Evolutionary conservation across 2,888 invertebrate species (phyloP).

Genomic region (Mesodorylaimus sp.): DNA sequence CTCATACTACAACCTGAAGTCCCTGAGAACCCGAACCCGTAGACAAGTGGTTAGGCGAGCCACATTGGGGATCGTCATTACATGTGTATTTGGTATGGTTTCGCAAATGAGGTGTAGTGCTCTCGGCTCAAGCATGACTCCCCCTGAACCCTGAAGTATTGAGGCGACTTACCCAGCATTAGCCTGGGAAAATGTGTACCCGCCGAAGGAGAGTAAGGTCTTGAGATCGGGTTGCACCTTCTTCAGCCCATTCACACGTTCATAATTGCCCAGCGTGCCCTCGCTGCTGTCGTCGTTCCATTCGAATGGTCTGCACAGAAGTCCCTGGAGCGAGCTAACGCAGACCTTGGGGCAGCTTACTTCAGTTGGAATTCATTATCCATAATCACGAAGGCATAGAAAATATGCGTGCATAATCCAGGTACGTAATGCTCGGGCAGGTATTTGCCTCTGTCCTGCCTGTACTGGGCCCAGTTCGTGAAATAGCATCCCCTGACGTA

Average conservation of each 20-base stretch:
- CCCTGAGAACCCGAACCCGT: too few relatives aligned
- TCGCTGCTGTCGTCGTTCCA: slow-evolving; percentile 22
- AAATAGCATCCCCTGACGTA: slow-evolving; percentile 45
- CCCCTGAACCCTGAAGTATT: too few relatives aligned
- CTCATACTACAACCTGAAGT: too few relatives aligned
- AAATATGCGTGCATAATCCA: slow-evolving; percentile 62
- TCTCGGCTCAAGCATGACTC: too few relatives aligned
- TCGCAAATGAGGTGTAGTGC: too few relatives aligned
- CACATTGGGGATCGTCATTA: too few relatives aligned
- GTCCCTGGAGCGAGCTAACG: too few relatives aligned
- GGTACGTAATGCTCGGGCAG: slow-evolving; percentile 55
- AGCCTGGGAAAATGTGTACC: slow-evolving; percentile 50
- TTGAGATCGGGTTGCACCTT: slow-evolving; percentile 50
- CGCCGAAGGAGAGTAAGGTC: slow-evolving; percentile 66
- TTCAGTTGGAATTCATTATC: slow-evolving; percentile 39
- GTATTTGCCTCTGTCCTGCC: slow-evolving; percentile 53
- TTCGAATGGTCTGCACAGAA: slow-evolving; percentile 18
- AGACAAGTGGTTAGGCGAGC: too few relatives aligned
- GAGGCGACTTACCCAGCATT: background rate
- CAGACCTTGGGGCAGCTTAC: background rate
- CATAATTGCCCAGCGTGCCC: slow-evolving; percentile 50
- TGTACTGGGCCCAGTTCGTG: slow-evolving; percentile 68
- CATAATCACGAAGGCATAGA: slow-evolving; percentile 65
- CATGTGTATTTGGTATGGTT: too few relatives aligned
- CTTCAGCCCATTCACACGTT: slow-evolving; percentile 52